Base-by-base conservation (phyloP, 2,888 invertebrate genomes). In the Steinernema carpocapsae region DNA sequence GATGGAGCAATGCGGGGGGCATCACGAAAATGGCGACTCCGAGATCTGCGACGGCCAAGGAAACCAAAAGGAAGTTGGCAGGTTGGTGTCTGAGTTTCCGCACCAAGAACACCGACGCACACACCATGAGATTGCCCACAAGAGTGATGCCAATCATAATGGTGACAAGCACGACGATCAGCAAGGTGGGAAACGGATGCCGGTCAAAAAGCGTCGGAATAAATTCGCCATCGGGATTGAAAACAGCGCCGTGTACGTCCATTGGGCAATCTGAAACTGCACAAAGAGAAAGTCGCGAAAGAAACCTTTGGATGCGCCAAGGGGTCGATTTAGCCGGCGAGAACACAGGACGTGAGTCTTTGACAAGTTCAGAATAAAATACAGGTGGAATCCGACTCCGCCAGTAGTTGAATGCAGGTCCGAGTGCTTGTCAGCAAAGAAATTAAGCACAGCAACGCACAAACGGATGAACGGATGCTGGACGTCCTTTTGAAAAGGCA, bases 41-140 rank as follows among this genome's bases (percentile, higher is more conserved):
- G 72, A 90, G 86, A 81, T 90, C 90, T 0, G 90, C 89, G n/a
- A 90, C 88, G 0, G 90, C 90, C 76, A 90, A 84, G 43, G 90
- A 89, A 74, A 89, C 88, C 56, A 89, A 88, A 19, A 89, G 82
- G 51, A 88, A 79, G 73, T 85, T 85, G 71, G 82, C 76, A 17
- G 83, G 82, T 64, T 82, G 72, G 45, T 76, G 75, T 51, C 83
- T 80, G 14, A 90, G 83, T 77, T 89, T 88, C 64, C 88, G 87
- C 2, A 91, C 90, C 29, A 90, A 84, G n/a, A 88, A 87, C n/a
- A 91, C 90, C 0, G 90, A 90, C 10, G 89, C 87, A 77, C 90
- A 90, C 42, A 90, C 90, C 72, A 91, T 85, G 14, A 88, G 87
- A 84, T 90, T 90, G 29, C 90, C 90, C 24, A 90, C 85, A 12